Evolutionary conservation across 2,113 vertebrate genomes (phyloP), one percentile per base, ranked within the genome.

Genomic region (Tyrannus savana): DNA sequence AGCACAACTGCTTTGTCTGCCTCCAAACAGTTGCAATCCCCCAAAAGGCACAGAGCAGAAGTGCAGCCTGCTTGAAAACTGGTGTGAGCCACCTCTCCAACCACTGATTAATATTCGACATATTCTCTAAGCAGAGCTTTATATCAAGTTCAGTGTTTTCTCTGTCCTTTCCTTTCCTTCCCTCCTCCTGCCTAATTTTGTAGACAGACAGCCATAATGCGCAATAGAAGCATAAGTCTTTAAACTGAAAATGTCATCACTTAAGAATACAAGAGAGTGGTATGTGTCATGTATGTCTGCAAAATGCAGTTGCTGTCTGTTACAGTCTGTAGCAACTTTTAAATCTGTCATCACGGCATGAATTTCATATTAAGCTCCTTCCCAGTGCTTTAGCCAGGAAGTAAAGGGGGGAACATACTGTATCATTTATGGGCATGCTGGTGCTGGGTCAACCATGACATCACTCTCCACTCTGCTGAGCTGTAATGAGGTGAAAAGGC

Each of bases 321-420:
- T 98, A 98, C 98, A 97, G 97, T 99, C 98, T 99, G 98, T 98
- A 98, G 98, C 99, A 99, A 99, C 98, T 99, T 98, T 98, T 99
- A 99, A 99, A 99, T 99, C 99, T 99, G 99, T 99, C 99, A 99
- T 97, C 99, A 98, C 98, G 11, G 98, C 98, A 98, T 98, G 97
- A 98, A 98, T 98, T 97, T 98, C 97, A 97, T 98, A 98, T 98
- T 98, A 97, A 98, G 97, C 98, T 97, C 98, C 97, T 98, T 99
- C 98, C 97, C 95, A 86, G 97, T 96, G 98, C 97, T 98, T 59
- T 94, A 97, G 97, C 95, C 97, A 98, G 98, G 98, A 98, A 98
- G 97, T 95, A 96, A 98, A 98, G 84, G 96, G 97, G 98, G 97
- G 97, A 97, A 97, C 97, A 97, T 97, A 97, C 98, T 97, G 98